Evolutionary conservation across 2,113 vertebrate species (phyloP), one percentile per base, ranked within the genome.

Genomic region (Lasiurus borealis): DNA sequence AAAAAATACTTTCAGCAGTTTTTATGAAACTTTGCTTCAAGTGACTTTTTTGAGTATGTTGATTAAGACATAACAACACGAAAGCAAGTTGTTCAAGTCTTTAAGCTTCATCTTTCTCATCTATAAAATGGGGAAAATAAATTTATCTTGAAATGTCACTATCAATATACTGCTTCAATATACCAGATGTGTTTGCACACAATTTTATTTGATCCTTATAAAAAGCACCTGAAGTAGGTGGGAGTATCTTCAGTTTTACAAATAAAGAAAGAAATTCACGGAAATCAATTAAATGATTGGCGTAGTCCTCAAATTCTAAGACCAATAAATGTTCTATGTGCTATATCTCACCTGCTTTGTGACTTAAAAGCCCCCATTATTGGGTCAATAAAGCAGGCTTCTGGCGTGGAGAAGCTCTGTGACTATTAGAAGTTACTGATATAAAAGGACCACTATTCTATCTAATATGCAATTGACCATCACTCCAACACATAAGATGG

Each of bases 51-150:
- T 93, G 34, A 90, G 68, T 92, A 40, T 77, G 23, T n/a, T 46
- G 3, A 68, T 23, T 86, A 88, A 92, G 69, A 87, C 62, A 90
- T 14, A 69, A 6, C 40, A 73, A 52, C 40, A 91, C 48, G 57
- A 86, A 81, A 88, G 54, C 36, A 72, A 84, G 16, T 77, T 83
- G 85, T 21, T 92, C 14, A 94, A 91, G 52, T 81, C 44, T 88
- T 71, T 68, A n/a, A 29, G 34, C 46, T 92, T 95, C 31, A 91
- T 62, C 83, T 81, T 86, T 59, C 21, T 92, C 57, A 87, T 48
- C 46, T 93, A 84, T 66, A 93, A 93, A 92, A 90, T 54, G 23
- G 10, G n/a, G 69, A 31, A 71, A 76, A 90, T 59, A 80, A 73
- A 54, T 1, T 52, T 88, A 64, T 29, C 31, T 86, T 83, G 21